A percentile compares a stretch with the other conserved stretches of the same genome.
phyloP scores from a whole-genome alignment of 2,888 invertebrate genomes.

The Ornithoptera alexandrae region DNA sequence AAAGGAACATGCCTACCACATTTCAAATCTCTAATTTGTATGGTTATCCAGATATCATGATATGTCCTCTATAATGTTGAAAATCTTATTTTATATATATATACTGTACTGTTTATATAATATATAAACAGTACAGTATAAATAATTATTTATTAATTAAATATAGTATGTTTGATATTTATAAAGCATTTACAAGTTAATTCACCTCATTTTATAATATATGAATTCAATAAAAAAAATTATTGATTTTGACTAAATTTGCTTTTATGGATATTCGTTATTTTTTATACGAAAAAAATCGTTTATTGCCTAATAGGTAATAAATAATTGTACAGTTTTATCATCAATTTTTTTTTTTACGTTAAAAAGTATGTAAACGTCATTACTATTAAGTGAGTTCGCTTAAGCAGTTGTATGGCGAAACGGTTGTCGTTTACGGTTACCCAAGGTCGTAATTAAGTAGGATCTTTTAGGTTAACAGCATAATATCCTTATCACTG shows the following conservation, averaged over 20 bases:
- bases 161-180: too few species aligned
- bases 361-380: neutral
- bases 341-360: neutral
- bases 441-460: conserved; percentile 15
- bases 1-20: too few species aligned
- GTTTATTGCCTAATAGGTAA: neutral
- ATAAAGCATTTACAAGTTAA: too few species aligned
- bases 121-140: too few species aligned
- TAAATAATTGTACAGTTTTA: neutral
- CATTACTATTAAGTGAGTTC: neutral
- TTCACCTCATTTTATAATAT: neutral
- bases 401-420: neutral
- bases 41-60: too few species aligned
- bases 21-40: too few species aligned
- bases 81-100: too few species aligned
- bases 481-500: neutral
- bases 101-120: too few species aligned
- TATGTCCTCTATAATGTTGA: too few species aligned
- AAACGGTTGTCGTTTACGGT: neutral
- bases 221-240: neutral
- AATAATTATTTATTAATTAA: too few species aligned
- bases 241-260: neutral
- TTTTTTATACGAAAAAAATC: neutral
- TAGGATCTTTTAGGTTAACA: conserved; percentile 12
- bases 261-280: neutral